phyloP scores from a whole-genome alignment of 2,888 invertebrate genomes.

The Leptura quadrifasciata region DNA sequence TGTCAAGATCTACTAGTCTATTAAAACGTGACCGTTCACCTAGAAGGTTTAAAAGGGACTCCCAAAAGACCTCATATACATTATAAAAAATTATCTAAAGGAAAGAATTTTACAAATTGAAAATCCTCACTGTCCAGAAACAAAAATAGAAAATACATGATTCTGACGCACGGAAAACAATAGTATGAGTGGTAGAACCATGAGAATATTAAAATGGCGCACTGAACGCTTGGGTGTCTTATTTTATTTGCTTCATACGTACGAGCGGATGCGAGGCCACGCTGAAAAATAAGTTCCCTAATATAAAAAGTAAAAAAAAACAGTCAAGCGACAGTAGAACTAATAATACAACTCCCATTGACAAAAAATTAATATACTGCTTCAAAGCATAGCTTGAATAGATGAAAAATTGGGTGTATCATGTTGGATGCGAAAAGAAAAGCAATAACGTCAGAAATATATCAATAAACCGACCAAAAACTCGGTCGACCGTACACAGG shows the following conservation, averaged over 20 bases:
- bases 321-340: slow-evolving; percentile 23
- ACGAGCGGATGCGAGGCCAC: slow-evolving; percentile 6
- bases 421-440: slow-evolving; percentile 59
- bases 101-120: too few species aligned
- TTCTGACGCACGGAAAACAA: too few species aligned
- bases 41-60: too few species aligned
- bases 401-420: slow-evolving; percentile 57
- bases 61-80: too few species aligned
- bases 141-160: too few species aligned
- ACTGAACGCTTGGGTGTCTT: neutral
- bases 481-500: slow-evolving; percentile 59
- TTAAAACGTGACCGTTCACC: too few species aligned
- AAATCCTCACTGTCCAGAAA: too few species aligned
- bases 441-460: slow-evolving; percentile 63
- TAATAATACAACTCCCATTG: slow-evolving; percentile 36
- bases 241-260: neutral
- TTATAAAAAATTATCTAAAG: too few species aligned
- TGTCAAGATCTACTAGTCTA: too few species aligned
- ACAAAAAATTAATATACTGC: slow-evolving; percentile 54
- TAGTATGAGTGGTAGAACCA: neutral
- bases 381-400: slow-evolving; percentile 48
- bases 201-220: neutral
- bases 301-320: slow-evolving; percentile 17
- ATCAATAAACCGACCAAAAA: slow-evolving; percentile 62
- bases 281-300: slow-evolving; percentile 26